phyloP scores from a whole-genome alignment of 1,140 invertebrate genomes.

The Ips nitidus region DNA sequence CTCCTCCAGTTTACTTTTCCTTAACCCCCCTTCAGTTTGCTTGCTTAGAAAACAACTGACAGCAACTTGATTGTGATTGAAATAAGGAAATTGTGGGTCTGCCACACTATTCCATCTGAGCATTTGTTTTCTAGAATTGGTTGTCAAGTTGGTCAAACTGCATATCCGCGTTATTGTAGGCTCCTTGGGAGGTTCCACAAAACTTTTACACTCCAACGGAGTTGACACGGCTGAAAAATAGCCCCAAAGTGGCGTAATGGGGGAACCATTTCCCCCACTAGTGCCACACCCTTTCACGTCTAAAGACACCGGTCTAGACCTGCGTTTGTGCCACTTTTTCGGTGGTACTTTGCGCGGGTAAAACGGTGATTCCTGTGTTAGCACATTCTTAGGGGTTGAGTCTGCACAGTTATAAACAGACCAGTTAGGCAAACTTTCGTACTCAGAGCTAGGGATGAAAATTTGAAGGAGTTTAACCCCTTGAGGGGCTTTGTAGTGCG shows the following conservation, averaged over 20 bases:
- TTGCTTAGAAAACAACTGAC: constrained; percentile 6
- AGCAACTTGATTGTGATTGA: constrained; percentile 61
- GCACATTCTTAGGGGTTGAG: too few relatives aligned
- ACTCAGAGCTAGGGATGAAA: constrained; percentile 64
- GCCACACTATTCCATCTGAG: constrained; percentile 66
- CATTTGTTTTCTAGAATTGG: not conserved
- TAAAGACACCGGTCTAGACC: too few relatives aligned
- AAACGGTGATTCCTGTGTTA: too few relatives aligned
- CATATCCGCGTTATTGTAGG: too few relatives aligned
- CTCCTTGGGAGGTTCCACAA: constrained; percentile 50
- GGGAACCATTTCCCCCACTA: too few relatives aligned
- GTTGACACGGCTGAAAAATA: constrained; percentile 73
- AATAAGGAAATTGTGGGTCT: constrained; percentile 75
- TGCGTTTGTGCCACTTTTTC: too few relatives aligned
- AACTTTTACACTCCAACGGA: constrained; percentile 66
- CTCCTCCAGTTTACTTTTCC: constrained; percentile 25
- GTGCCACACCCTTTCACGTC: too few relatives aligned
- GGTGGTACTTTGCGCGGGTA: too few relatives aligned
- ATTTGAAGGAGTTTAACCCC: constrained; percentile 78
- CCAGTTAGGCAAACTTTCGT: constrained; percentile 39
- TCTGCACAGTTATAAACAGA: too few relatives aligned
- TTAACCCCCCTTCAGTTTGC: constrained; percentile 53
- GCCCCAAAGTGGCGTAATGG: constrained; percentile 49
- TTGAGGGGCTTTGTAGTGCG: constrained; percentile 69
- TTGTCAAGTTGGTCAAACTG: not conserved